Conservation (phyloP, 1,140 invertebrate genomes). For the Charaxes varanes region DNA sequence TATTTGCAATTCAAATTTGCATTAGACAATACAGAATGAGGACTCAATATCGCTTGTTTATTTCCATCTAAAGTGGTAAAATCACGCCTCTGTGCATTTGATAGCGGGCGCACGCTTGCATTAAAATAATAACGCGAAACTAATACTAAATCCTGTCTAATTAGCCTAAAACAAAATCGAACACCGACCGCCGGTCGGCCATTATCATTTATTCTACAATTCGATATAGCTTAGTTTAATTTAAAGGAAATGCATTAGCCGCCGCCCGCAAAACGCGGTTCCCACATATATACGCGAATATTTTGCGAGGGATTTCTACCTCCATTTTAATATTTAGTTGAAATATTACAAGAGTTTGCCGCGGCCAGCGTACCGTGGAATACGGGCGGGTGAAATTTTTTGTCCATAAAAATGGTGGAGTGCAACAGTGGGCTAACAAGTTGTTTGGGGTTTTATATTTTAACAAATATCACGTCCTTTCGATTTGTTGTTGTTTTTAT, state of each 20-base stretch:
- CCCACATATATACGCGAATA: conserved; percentile 9
- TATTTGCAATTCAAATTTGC: too few species aligned
- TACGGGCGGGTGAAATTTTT: conserved; percentile 20
- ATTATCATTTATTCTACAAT: conserved; percentile 28
- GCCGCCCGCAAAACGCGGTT: conserved; percentile 36
- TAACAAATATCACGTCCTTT: too few species aligned
- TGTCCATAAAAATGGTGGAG: conserved; percentile 19
- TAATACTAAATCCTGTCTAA: conserved; percentile 18
- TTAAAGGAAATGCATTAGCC: conserved; percentile 48
- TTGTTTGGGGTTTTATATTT: too few species aligned
- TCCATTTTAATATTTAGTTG: conserved; percentile 36
- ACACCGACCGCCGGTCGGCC: conserved; percentile 13
- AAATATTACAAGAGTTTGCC: conserved; percentile 27
- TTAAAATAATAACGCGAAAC: conserved; percentile 6
- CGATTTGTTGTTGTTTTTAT: too few species aligned
- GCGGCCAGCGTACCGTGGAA: conserved; percentile 21
- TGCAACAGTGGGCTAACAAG: conserved; percentile 16
- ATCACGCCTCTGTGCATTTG: neutral
- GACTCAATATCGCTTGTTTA: too few species aligned
- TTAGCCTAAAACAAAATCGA: conserved; percentile 29
- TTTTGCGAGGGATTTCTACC: conserved; percentile 24
- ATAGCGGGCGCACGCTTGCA: neutral
- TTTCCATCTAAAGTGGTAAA: too few species aligned
- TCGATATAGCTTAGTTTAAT: conserved; percentile 41
- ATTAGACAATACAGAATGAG: too few species aligned